Conservation (phyloP, 2,888 invertebrate genomes). For the Hedya salicella region DNA sequence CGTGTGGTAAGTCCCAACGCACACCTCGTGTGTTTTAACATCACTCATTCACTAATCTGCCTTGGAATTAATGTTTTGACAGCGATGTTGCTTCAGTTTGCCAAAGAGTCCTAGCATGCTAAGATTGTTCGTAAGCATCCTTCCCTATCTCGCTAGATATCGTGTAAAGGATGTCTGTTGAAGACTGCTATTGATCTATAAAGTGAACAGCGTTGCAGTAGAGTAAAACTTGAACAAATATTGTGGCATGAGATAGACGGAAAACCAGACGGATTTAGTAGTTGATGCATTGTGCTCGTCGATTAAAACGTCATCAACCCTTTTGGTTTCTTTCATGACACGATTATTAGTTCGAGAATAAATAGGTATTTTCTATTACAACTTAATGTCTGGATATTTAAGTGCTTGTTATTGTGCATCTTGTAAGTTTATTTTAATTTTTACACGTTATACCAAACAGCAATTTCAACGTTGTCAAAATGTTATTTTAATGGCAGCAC, state of each 20-base stretch:
- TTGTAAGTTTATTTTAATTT: background rate
- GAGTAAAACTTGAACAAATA: too few relatives aligned
- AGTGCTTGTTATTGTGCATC: background rate
- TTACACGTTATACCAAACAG: background rate
- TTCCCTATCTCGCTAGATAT: background rate
- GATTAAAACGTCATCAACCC: too few relatives aligned
- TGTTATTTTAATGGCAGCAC: constrained; percentile 26
- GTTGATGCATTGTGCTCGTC: too few relatives aligned
- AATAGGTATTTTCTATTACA: background rate
- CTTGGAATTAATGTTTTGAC: constrained; percentile 35
- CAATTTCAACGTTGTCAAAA: constrained; percentile 29
- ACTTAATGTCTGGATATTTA: background rate
- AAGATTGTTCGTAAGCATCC: background rate
- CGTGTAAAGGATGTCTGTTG: too few relatives aligned
- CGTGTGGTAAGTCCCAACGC: constrained; percentile 90
- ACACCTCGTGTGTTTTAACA: constrained; percentile 50
- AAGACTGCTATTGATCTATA: too few relatives aligned
- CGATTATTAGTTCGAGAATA: background rate
- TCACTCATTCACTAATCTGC: constrained; percentile 38
- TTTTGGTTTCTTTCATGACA: too few relatives aligned
- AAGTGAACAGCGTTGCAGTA: too few relatives aligned
- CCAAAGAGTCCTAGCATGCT: background rate
- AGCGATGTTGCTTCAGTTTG: constrained; percentile 3
- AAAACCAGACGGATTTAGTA: too few relatives aligned
- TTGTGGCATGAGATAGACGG: too few relatives aligned